Evolutionary conservation across 2,888 invertebrate species (phyloP).

Genomic region (Prosapia bicincta): DNA sequence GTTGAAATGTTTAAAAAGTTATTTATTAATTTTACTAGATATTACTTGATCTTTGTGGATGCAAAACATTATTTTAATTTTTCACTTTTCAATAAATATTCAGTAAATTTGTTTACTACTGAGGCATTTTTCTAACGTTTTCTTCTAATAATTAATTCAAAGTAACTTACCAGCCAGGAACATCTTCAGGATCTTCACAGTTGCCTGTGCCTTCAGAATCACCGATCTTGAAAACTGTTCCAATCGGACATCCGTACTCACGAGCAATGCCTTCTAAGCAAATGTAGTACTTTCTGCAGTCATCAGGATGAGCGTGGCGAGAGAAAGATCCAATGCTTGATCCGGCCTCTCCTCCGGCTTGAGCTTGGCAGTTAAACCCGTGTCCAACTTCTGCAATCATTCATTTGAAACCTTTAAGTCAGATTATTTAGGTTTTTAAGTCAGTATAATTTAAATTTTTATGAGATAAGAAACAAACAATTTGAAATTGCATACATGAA

Average conservation of each 20-base stretch:
- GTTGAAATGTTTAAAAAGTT: no score
- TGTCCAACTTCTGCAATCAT: constrained; percentile 75
- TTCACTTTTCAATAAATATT: no score
- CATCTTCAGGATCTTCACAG: constrained; percentile 93
- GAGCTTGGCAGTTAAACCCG: constrained; percentile 80
- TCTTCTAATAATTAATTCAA: constrained; percentile 42
- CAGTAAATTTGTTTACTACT: no score
- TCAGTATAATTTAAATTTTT: no score
- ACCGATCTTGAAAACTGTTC: constrained; percentile 93
- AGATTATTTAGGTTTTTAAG: no score
- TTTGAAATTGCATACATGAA: no score
- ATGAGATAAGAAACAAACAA: no score
- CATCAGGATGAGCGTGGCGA: constrained; percentile 91
- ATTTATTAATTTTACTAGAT: no score
- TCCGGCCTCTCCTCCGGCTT: constrained; percentile 67
- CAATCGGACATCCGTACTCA: constrained; percentile 94
- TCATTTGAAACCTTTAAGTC: no score
- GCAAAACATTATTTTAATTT: no score
- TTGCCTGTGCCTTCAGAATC: constrained; percentile 86
- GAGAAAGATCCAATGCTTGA: constrained; percentile 82
- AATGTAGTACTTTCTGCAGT: constrained; percentile 94
- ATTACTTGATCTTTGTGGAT: no score
- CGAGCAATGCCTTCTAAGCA: constrained; percentile 87
- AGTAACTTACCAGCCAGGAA: constrained; percentile 86
- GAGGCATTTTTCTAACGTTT: no score